Conservation (phyloP, 2,888 invertebrate species). For the Andrena camellia region DNA sequence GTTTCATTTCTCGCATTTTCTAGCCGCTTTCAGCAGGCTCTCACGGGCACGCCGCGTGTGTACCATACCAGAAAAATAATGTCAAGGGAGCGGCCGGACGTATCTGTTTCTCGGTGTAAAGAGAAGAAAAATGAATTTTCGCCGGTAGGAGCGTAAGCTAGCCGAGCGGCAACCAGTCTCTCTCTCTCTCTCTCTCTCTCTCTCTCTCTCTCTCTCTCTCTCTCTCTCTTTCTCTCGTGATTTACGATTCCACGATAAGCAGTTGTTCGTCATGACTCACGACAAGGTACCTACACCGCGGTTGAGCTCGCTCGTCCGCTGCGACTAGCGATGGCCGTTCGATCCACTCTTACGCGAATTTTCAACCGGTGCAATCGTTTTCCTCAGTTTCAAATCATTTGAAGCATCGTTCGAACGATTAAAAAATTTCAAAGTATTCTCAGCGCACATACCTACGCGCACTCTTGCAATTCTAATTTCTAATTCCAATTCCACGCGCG, state of each 20-base stretch:
- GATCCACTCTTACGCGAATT: too few species aligned
- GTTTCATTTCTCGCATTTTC: background rate
- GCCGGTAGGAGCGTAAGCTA: background rate
- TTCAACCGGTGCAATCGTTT: too few species aligned
- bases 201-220: background rate
- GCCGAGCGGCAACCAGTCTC: conserved; percentile 1
- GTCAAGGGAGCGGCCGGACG: conserved; percentile 43
- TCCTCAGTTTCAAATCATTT: too few species aligned
- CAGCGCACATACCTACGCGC: too few species aligned
- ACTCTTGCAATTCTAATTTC: too few species aligned
- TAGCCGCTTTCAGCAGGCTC: conserved; percentile 2
- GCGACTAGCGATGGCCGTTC: background rate
- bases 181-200: background rate
- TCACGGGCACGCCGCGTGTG: conserved; percentile 8
- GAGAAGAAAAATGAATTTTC: conserved; percentile 48
- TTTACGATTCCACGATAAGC: conserved; percentile 56
- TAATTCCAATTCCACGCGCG: too few species aligned
- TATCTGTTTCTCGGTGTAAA: conserved; percentile 18
- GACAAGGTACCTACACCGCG: conserved; percentile 6
- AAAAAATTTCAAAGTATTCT: too few species aligned
- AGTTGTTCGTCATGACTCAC: conserved; percentile 52
- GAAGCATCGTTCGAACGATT: too few species aligned
- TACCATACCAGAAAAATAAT: conserved; percentile 30
- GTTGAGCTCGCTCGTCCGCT: background rate
- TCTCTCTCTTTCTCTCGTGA: conserved; percentile 26